Percentiles rank a stretch among this genome's conserved stretches.
Conservation (phyloP, 2,797 vertebrate genomes). For the Micrastur ruficollis region DNA sequence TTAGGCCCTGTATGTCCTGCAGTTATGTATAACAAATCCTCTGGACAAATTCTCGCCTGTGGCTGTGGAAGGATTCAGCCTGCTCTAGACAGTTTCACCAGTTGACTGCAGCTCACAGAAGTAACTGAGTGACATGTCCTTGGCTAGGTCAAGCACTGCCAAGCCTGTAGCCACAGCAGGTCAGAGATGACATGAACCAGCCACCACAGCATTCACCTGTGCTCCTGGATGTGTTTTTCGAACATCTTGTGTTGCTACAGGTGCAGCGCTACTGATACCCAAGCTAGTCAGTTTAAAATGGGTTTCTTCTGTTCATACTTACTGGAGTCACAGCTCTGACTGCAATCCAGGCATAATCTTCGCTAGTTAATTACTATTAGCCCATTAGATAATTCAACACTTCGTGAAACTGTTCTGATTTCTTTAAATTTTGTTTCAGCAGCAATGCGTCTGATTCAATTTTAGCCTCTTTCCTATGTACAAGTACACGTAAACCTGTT, state of each 20-base stretch:
- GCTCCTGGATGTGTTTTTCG: background rate
- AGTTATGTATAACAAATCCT: background rate
- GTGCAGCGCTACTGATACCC: background rate
- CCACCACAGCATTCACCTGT: accelerated
- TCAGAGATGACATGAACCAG: background rate
- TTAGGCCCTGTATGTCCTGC: background rate
- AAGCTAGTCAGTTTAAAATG: background rate
- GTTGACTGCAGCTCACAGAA: background rate
- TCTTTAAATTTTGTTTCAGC: background rate
- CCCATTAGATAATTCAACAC: background rate
- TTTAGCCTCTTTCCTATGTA: background rate
- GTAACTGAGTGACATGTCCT: background rate
- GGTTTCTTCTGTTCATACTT: background rate
- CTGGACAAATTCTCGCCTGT: background rate
- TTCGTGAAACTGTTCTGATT: background rate
- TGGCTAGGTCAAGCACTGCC: background rate
- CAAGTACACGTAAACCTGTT: background rate
- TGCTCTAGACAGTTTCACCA: background rate
- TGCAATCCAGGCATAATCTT: background rate
- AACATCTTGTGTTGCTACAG: background rate
- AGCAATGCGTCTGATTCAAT: background rate
- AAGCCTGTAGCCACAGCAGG: background rate
- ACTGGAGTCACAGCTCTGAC: background rate
- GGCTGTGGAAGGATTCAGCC: background rate
- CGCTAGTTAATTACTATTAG: background rate